Base-by-base conservation (phyloP, 2,888 invertebrate genomes). In the Acleris sparsana region DNA sequence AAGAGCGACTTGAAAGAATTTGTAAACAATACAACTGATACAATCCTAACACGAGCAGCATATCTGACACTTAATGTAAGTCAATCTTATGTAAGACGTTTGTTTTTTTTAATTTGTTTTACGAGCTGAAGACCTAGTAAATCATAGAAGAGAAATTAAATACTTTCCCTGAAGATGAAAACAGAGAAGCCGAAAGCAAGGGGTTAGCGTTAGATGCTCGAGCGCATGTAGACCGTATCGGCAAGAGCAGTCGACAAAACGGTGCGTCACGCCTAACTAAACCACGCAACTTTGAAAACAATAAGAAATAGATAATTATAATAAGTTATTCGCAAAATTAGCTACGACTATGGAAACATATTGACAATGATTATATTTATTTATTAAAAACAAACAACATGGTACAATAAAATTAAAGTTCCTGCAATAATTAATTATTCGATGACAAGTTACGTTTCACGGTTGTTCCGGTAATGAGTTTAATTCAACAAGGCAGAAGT, bases 161-260 rank as follows among this genome's bases (percentile, higher is more conserved):
- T 70, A 76, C 75, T 77, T 76, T 77, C 75, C 72, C 75, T 71
- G 51, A 58, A 69, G 71, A 72, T 74, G 75, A 73, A 77, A 78
- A 76, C 70, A 70, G 70, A 76, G 82, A 82, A 80, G 80, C 80
- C 79, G 76, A 87, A 84, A 82, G 82, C 82, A 80, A 80, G 84
- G 56, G 87, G 86, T 88, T 84, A 82, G 77, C 59, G 80, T 75
- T 84, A 85, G 88, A 88, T 88, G 80, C 82, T 80, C 74, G 65
- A 72, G 69, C 78, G 84, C 86, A 90, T 91, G 78, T 89, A 91
- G 91, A 92, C 91, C 91, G 91, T 84, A 85, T 89, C 89, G 85
- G 80, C 84, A 86, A 86, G 84, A 85, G 83, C 80, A 81, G 80
- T 81, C 83, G 85, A 88, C 88, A 89, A 89, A 91, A 88, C 86